Evolutionary conservation across 2,888 invertebrate genomes (phyloP).

Genomic region (Gordius sp.): DNA sequence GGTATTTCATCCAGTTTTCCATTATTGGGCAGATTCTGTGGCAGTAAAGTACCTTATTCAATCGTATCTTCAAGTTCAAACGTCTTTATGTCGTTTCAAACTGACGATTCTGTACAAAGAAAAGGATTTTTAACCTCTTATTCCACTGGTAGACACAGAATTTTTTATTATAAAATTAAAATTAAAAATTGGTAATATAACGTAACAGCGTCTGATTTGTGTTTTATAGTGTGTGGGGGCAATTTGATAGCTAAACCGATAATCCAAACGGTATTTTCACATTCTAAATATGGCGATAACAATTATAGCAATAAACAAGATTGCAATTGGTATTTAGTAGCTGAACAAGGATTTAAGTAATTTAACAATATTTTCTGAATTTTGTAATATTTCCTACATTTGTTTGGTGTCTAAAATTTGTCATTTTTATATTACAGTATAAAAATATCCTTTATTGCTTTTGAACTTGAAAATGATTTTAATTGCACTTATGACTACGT

Average conservation of each 20-base stretch:
- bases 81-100: constrained; percentile 57
- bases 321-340: constrained; percentile 80
- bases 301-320: constrained; percentile 64
- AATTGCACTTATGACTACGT: too few relatives aligned
- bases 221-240: constrained; percentile 51
- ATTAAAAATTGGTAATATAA: too few relatives aligned
- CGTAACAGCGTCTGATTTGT: too few relatives aligned
- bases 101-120: constrained; percentile 71
- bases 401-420: too few relatives aligned
- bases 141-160: constrained; percentile 65
- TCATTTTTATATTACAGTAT: too few relatives aligned
- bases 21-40: constrained; percentile 64
- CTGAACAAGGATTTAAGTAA: constrained; percentile 40
- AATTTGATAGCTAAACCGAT: constrained; percentile 51
- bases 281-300: constrained; percentile 66
- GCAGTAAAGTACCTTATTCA: constrained; percentile 42
- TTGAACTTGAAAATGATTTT: too few relatives aligned
- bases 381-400: constrained; percentile 10
- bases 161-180: too few relatives aligned
- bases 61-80: constrained; percentile 29
- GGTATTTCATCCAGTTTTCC: constrained; percentile 59
- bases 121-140: constrained; percentile 76
- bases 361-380: constrained; percentile 22
- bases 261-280: constrained; percentile 66
- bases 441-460: too few relatives aligned